Base-by-base conservation (phyloP, 2,888 invertebrate species). In the Cenopis cana region DNA sequence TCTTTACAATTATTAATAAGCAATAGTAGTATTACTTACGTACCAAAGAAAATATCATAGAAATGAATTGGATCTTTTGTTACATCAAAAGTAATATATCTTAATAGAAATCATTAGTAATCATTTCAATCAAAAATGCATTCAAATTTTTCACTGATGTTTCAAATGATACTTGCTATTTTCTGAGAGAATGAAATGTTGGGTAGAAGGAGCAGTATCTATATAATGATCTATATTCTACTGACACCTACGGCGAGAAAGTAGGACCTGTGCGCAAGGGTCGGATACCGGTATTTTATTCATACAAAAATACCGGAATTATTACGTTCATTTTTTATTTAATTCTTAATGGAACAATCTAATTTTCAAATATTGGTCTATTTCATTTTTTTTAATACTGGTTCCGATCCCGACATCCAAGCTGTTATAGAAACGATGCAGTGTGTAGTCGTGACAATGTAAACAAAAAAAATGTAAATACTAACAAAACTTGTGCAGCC, bases 31-130 rank as follows among this genome's bases (percentile, higher is more conserved):
- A 17, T 64, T 17, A 38, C n/a, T 59, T 41, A 41, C 20, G 17
- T 29, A 68, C 68, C 60, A 64, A 38, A 46, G 56, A 24, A 46
- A 57, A 56, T 69, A 52, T 68, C 68, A 61, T 56, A 61, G 29
- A 17, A 18, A 6, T 5, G 18, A 56, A 29, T 20, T 54, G 24
- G 29, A 17, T 18, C 24, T 56, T 56, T 2, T 46, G 29, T 68
- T 68, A 61, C 52, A 60, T 50, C 3, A 67, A 57, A 18, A 57
- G 56, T 46, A 5, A 14, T 33, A 33, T 33, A 33, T 33, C n/a
- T 6, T 6, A n/a, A 46, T n/a, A 46, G 14, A 46, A 6, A 46
- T 46, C 46, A 46, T 46, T 46, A 12, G n/a, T n/a, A 46, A n/a
- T 46, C 12, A n/a, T 46, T 46, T n/a, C 12, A 46, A 46, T n/a